Conservation (phyloP, 2,888 invertebrate species). For the Zonitis immaculata region DNA sequence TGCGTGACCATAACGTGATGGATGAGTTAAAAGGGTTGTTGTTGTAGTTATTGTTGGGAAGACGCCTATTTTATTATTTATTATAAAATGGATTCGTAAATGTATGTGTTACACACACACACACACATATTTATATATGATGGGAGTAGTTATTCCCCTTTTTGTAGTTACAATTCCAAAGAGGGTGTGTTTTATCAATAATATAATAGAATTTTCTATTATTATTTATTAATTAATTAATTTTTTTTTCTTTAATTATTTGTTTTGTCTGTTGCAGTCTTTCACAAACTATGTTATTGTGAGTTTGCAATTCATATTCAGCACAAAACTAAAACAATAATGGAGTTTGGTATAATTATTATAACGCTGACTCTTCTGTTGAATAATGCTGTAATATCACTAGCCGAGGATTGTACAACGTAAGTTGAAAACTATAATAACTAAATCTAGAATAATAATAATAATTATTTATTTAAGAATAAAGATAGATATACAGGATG, state of each 20-base stretch:
- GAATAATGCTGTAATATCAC: slow-evolving; percentile 27
- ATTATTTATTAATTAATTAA: neutral
- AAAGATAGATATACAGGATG: no score
- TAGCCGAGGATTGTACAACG: slow-evolving; percentile 41
- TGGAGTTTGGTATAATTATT: slow-evolving; percentile 30
- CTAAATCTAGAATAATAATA: neutral
- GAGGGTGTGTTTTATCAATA: slow-evolving; percentile 17
- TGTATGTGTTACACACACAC: no score
- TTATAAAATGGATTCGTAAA: neutral
- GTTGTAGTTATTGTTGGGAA: neutral
- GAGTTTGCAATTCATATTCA: slow-evolving; percentile 14
- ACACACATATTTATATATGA: no score
- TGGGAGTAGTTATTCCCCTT: no score
- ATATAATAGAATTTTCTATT: neutral
- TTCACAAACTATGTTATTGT: slow-evolving; percentile 19
- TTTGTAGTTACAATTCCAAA: neutral
- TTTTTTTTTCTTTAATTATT: neutral
- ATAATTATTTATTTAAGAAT: neutral
- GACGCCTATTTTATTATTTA: slow-evolving; percentile 1
- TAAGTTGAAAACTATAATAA: slow-evolving; percentile 26
- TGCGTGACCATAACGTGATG: slow-evolving; percentile 17
- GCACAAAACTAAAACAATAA: slow-evolving; percentile 24
- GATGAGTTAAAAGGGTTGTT: slow-evolving; percentile 14
- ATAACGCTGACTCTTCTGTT: slow-evolving; percentile 34
- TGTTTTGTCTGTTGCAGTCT: slow-evolving; percentile 16